A percentile compares a stretch with the other conserved stretches of the same genome.
phyloP scores from a whole-genome alignment of 2,797 vertebrate species.

The Rhabdomys pumilio region DNA sequence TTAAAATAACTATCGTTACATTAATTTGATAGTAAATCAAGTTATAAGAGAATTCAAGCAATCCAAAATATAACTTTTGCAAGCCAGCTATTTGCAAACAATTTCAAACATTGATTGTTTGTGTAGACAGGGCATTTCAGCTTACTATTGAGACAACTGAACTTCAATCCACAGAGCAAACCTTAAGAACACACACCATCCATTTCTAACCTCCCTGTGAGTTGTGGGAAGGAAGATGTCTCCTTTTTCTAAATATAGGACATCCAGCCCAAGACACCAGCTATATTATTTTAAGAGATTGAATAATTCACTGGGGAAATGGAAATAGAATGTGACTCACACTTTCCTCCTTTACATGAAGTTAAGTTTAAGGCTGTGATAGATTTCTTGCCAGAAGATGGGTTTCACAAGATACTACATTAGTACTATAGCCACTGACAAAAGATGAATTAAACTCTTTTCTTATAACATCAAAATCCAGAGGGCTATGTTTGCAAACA shows the following conservation, averaged over 20 bases:
- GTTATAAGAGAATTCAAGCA: constrained; percentile 12
- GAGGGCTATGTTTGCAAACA: not conserved
- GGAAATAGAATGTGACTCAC: constrained; percentile 43
- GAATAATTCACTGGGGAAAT: constrained; percentile 69
- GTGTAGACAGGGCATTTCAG: not conserved
- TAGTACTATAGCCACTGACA: constrained; percentile 30
- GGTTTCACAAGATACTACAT: not conserved
- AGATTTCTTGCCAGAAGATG: not conserved
- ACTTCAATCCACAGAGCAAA: not conserved
- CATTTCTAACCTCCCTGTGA: not conserved
- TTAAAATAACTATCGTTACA: constrained; percentile 57
- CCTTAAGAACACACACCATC: constrained; percentile 10
- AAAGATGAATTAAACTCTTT: not conserved
- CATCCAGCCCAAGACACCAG: constrained; percentile 15
- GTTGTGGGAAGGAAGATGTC: not conserved
- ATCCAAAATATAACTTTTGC: constrained; percentile 31
- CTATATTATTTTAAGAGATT: constrained; percentile 56
- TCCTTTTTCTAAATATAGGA: constrained; percentile 51
- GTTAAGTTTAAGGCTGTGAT: not conserved
- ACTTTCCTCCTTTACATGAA: constrained; percentile 29
- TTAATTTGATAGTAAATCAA: constrained; percentile 60
- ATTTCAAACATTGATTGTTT: not conserved
- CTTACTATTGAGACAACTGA: not conserved
- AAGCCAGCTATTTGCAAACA: constrained; percentile 40
- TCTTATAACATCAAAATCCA: not conserved